Evolutionary conservation across 2,888 invertebrate species (phyloP).

Genomic region (Cosmia pyralina): DNA sequence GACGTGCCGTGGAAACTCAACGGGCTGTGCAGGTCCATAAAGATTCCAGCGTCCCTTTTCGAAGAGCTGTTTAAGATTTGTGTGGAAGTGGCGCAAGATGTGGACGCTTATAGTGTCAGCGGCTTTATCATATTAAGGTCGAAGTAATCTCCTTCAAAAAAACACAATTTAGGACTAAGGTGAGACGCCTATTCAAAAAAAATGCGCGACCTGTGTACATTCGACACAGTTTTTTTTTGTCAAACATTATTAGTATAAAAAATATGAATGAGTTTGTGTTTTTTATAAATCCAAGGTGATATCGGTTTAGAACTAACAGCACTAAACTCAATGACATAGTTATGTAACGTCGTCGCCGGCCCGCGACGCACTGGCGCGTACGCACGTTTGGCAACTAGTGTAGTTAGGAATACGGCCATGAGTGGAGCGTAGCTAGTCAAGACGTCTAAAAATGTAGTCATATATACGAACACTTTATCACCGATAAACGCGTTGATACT

Average conservation of each 20-base stretch:
- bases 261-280: conserved; percentile 31
- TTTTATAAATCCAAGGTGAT: conserved; percentile 67
- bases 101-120: background rate
- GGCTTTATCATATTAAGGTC: background rate
- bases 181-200: background rate
- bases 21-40: background rate
- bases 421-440: conserved; percentile 58
- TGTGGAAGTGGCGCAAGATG: background rate
- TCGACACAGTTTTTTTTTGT: background rate
- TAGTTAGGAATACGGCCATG: conserved; percentile 68
- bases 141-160: conserved; percentile 5
- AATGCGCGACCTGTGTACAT: background rate
- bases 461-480: conserved; percentile 61
- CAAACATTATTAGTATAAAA: background rate
- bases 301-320: conserved; percentile 68
- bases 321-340: conserved; percentile 72
- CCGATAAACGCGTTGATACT: conserved; percentile 69
- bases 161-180: background rate
- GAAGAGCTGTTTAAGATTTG: conserved; percentile 15
- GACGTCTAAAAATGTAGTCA: conserved; percentile 56
- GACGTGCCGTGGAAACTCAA: background rate
- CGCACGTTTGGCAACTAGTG: conserved; percentile 75
- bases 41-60: background rate
- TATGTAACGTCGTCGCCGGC: conserved; percentile 72
- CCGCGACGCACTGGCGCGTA: conserved; percentile 70